Percentiles rank a stretch among this genome's conserved stretches.
These are phyloP conservation scores for Anoplophora glabripennis DNA, from an alignment of 1,140 invertebrate species.

Conservation along the genomic window DNA sequence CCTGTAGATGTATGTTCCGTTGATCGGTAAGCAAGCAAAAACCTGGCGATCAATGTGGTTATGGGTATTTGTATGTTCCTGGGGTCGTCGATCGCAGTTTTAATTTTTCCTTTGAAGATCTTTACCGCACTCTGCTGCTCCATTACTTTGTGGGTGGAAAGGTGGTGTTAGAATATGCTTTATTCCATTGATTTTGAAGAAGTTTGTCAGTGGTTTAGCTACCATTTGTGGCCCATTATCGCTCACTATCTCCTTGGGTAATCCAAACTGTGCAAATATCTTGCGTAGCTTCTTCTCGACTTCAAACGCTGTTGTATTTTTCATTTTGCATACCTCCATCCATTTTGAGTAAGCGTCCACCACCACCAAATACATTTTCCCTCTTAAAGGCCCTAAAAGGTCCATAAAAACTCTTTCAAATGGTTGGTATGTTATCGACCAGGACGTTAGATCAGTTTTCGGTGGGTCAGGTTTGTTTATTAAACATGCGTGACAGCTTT, in stretches of 20 bases:
- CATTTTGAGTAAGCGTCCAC: slow-evolving; percentile 37
- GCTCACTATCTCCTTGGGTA: slow-evolving; percentile 26
- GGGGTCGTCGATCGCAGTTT: background rate
- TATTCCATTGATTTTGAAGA: slow-evolving; percentile 18
- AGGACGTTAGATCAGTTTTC: background rate
- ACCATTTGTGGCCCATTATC: slow-evolving; percentile 31
- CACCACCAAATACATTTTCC: slow-evolving; percentile 34
- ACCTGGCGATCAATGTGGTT: background rate
- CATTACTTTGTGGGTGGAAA: slow-evolving; percentile 27
- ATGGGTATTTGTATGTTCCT: background rate
- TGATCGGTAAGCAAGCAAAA: background rate
- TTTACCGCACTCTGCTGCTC: slow-evolving; percentile 14
- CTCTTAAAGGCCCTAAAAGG: slow-evolving; percentile 32
- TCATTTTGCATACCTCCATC: slow-evolving; percentile 32
- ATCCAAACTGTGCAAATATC: slow-evolving; percentile 26
- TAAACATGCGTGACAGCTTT: background rate
- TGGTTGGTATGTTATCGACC: slow-evolving; percentile 1
- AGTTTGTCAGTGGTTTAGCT: slow-evolving; percentile 20
- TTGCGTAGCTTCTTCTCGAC: slow-evolving; percentile 22
- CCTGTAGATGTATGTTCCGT: too few species aligned
- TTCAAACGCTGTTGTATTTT: slow-evolving; percentile 11
- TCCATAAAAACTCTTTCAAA: slow-evolving; percentile 38
- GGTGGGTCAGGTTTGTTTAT: background rate
- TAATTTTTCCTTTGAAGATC: slow-evolving; percentile 6
- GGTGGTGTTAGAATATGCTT: slow-evolving; percentile 25